Conservation (phyloP, 2,797 vertebrate species). For the Neosilurus hyrtlii region DNA sequence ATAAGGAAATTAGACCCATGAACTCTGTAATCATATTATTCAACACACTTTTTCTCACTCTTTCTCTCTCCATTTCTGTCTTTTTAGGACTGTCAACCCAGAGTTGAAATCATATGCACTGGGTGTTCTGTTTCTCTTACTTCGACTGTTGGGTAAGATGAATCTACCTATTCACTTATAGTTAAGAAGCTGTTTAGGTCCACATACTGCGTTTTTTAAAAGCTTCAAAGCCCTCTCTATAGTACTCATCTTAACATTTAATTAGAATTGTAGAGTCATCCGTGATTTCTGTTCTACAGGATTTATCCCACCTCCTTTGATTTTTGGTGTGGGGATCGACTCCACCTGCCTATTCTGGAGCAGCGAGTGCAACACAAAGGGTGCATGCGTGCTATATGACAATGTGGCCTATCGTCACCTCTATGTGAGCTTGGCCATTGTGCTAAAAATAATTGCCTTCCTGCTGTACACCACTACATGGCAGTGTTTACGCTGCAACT, state of each 20-base stretch:
- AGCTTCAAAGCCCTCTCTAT: background rate
- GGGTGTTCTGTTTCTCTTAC: constrained; percentile 92
- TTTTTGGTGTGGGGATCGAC: constrained; percentile 95
- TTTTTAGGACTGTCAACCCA: constrained; percentile 87
- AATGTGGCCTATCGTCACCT: constrained; percentile 89
- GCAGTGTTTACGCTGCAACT: constrained; percentile 93
- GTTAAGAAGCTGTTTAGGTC: background rate
- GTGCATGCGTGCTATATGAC: constrained; percentile 92
- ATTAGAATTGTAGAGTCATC: constrained; percentile 9
- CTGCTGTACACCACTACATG: constrained; percentile 92
- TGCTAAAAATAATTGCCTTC: constrained; percentile 92
- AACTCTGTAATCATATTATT: background rate
- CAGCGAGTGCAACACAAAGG: constrained; percentile 86
- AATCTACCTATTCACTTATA: background rate
- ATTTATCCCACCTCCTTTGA: constrained; percentile 96
- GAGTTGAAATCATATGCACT: constrained; percentile 97
- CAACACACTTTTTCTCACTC: constrained; percentile 12
- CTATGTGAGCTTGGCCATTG: constrained; percentile 93
- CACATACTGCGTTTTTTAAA: constrained; percentile 5
- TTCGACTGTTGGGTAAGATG: constrained; percentile 88
- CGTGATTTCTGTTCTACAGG: constrained; percentile 68
- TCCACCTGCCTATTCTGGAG: constrained; percentile 98
- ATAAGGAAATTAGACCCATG: background rate
- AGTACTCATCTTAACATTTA: background rate
- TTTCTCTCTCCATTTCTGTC: constrained; percentile 33